Evolutionary conservation across 1,140 invertebrate genomes (phyloP).

Genomic region (Lepidurus couesii): DNA sequence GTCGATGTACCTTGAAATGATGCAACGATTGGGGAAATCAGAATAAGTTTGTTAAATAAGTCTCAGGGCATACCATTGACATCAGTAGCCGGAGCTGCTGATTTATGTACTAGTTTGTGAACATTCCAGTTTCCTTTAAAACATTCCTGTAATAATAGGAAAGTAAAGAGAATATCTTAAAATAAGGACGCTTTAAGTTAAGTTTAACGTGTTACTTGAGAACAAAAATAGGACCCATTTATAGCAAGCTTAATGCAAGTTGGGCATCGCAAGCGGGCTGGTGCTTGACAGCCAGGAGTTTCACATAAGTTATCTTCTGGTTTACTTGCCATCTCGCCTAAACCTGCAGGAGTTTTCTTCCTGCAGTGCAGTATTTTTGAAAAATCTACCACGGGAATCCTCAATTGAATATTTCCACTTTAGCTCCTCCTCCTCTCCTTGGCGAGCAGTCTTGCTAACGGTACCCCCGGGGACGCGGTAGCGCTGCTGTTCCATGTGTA

Average conservation of each 20-base stretch:
- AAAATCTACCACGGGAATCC: too few relatives aligned
- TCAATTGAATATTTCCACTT: too few relatives aligned
- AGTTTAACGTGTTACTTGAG: constrained; percentile 54
- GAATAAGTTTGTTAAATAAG: neutral
- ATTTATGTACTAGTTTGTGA: constrained; percentile 82
- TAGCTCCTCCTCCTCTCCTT: too few relatives aligned
- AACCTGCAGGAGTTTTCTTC: neutral
- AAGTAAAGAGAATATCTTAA: constrained; percentile 22
- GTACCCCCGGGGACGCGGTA: too few relatives aligned
- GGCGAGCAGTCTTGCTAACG: too few relatives aligned
- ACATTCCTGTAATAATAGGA: constrained; percentile 63
- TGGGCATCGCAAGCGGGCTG: constrained; percentile 87
- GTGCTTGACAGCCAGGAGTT: constrained; percentile 68
- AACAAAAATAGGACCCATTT: constrained; percentile 88
- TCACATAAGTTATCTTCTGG: constrained; percentile 53
- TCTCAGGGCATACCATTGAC: constrained; percentile 38
- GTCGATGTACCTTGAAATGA: neutral
- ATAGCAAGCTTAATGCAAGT: constrained; percentile 93
- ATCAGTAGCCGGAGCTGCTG: constrained; percentile 64
- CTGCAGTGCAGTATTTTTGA: too few relatives aligned
- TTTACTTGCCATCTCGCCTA: constrained; percentile 23
- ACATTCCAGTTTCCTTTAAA: constrained; percentile 88
- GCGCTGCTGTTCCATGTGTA: too few relatives aligned
- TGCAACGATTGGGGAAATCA: constrained; percentile 19
- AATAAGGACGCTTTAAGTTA: neutral